phyloP scores from a whole-genome alignment of 2,888 invertebrate species.

The Argynnis bischoffii region DNA sequence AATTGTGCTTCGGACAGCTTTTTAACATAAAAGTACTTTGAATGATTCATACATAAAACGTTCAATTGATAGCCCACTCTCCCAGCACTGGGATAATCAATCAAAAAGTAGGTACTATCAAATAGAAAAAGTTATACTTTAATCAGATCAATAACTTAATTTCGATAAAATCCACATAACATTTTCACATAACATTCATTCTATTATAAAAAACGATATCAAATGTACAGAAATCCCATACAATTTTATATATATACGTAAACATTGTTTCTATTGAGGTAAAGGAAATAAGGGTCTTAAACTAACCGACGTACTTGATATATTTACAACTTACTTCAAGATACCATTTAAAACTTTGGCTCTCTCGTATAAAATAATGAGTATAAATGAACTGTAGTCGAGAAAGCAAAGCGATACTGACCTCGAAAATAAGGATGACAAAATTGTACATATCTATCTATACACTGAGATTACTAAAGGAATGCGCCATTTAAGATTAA shows the following conservation, averaged over 20 bases:
- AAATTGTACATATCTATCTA: constrained; percentile 68
- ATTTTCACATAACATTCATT: constrained; percentile 44
- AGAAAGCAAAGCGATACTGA: constrained; percentile 62
- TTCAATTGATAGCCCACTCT: neutral
- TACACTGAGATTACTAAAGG: constrained; percentile 58
- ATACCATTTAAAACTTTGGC: constrained; percentile 71
- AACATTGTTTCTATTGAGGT: constrained; percentile 56
- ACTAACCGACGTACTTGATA: constrained; percentile 61
- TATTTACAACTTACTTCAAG: constrained; percentile 63
- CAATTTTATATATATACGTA: constrained; percentile 35
- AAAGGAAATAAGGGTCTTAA: constrained; percentile 68
- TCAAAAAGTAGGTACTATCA: neutral
- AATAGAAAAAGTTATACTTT: constrained; percentile 13
- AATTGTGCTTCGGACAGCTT: constrained; percentile 58
- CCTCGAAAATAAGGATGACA: constrained; percentile 45
- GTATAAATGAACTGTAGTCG: constrained; percentile 60
- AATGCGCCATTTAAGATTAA: constrained; percentile 49
- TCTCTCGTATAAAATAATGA: constrained; percentile 69
- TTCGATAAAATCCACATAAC: constrained; percentile 30
- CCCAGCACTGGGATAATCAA: neutral
- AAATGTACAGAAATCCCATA: neutral
- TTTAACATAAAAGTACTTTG: constrained; percentile 15
- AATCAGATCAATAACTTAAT: constrained; percentile 21
- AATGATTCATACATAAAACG: neutral
- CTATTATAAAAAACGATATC: constrained; percentile 8